Conservation (phyloP, 1,140 invertebrate species). For the Drosophila leontia region DNA sequence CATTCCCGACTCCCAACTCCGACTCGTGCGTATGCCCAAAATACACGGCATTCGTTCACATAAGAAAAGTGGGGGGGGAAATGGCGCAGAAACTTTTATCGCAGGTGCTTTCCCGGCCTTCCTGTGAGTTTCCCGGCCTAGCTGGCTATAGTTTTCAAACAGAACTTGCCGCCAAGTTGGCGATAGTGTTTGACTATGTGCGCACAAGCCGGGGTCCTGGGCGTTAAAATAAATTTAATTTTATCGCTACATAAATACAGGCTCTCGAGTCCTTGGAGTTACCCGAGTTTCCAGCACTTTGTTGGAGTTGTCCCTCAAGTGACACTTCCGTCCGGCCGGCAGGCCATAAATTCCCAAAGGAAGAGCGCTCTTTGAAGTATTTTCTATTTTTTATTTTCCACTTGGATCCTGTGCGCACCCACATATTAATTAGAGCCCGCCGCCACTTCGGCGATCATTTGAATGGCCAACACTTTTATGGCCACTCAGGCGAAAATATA, state of each 20-base stretch:
- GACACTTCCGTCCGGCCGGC: conserved; percentile 61
- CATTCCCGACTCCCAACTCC: neutral
- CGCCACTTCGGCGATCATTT: conserved; percentile 36
- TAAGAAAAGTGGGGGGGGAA: conserved; percentile 71
- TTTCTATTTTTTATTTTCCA: conserved; percentile 4
- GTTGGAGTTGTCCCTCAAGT: conserved; percentile 53
- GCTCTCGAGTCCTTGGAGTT: conserved; percentile 14
- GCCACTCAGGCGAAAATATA: conserved; percentile 61
- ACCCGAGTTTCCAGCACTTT: conserved; percentile 7
- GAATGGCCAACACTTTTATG: conserved; percentile 66
- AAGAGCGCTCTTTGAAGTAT: conserved; percentile 15
- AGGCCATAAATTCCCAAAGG: conserved; percentile 47
- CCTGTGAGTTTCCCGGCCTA: conserved; percentile 68
- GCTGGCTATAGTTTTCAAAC: conserved; percentile 57
- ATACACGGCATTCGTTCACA: conserved; percentile 28
- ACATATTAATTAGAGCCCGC: conserved; percentile 65
- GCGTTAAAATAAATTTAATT: conserved; percentile 83
- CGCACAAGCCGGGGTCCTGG: conserved; percentile 56
- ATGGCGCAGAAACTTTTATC: conserved; percentile 81
- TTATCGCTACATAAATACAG: conserved; percentile 80
- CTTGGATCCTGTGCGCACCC: neutral
- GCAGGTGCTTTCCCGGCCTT: conserved; percentile 66
- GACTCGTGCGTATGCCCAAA: conserved; percentile 44
- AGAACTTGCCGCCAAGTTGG: conserved; percentile 70
- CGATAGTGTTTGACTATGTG: conserved; percentile 81